A percentile compares a stretch with the other conserved stretches of the same genome.
phyloP scores from a whole-genome alignment of 1,140 invertebrate genomes.

The Heliconius hewitsoni region DNA sequence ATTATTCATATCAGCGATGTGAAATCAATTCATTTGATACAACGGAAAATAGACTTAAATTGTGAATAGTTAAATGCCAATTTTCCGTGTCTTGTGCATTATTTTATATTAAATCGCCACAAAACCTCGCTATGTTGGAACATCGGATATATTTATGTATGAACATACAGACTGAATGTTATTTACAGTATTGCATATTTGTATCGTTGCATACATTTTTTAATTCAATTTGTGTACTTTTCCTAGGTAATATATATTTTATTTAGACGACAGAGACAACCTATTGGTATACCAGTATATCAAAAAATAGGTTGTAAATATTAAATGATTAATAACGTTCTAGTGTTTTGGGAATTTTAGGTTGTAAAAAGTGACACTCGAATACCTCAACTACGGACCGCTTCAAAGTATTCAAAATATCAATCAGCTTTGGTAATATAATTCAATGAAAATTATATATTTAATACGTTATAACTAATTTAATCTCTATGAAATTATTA shows the following conservation, averaged over 20 bases:
- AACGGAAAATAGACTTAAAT: constrained; percentile 33
- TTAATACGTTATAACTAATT: not conserved
- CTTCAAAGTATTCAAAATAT: no score
- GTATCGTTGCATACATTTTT: not conserved
- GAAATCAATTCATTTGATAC: constrained; percentile 33
- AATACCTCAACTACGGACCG: not conserved
- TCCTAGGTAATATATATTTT: not conserved
- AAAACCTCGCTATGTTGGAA: constrained; percentile 24
- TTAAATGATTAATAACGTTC: no score
- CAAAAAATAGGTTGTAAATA: no score
- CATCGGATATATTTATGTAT: not conserved
- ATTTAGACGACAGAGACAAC: no score
- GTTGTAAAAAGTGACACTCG: not conserved
- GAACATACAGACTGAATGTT: not conserved
- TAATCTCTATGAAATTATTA: not conserved
- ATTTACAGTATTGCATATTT: constrained; percentile 5
- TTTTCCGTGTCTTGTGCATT: constrained; percentile 19
- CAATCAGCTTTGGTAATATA: not conserved
- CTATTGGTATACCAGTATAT: no score
- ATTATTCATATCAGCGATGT: constrained; percentile 39
- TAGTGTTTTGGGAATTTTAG: not conserved
- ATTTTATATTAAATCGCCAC: constrained; percentile 34
- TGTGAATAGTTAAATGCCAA: constrained; percentile 25
- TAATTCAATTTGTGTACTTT: not conserved
- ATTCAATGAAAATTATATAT: no score